A percentile compares a stretch with the other conserved stretches of the same genome.
Conservation (phyloP, 2,888 invertebrate species). For the Nephrotoma guestfalica region DNA sequence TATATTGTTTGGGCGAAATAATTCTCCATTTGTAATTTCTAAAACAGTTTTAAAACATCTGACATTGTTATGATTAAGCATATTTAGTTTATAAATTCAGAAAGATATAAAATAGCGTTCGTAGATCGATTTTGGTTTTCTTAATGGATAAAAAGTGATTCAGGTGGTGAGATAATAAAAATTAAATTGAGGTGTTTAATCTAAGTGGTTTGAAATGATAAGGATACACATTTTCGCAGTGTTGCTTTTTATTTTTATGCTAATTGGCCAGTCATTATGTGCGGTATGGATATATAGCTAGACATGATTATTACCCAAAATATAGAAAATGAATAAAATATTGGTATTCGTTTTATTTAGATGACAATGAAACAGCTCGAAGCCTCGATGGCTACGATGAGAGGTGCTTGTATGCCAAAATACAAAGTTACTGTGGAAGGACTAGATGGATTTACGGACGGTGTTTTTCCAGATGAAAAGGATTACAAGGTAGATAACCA, state of each 20-base stretch:
- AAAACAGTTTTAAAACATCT: neutral
- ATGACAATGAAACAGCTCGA: constrained; percentile 26
- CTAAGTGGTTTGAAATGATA: neutral
- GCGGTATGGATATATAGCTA: neutral
- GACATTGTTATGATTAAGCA: neutral
- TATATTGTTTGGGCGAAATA: neutral
- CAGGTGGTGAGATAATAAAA: neutral
- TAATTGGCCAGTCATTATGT: neutral
- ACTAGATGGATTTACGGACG: constrained; percentile 21
- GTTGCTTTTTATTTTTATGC: neutral
- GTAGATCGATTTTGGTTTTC: neutral
- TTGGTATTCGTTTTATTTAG: constrained; percentile 5
- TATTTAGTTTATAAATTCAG: neutral
- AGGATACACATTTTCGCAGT: neutral
- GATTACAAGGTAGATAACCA: constrained; percentile 21
- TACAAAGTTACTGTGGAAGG: constrained; percentile 21
- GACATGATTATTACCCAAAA: neutral
- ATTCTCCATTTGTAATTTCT: neutral
- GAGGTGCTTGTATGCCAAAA: constrained; percentile 25
- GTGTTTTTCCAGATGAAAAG: constrained; percentile 20
- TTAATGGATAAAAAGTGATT: neutral
- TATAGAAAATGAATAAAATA: neutral
- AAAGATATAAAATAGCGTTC: neutral
- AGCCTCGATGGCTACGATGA: constrained; percentile 26
- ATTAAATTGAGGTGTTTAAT: neutral